These are phyloP conservation scores for Cirrhinus mrigala DNA, from an alignment of 2,797 vertebrate species.

Conservation along the genomic window DNA sequence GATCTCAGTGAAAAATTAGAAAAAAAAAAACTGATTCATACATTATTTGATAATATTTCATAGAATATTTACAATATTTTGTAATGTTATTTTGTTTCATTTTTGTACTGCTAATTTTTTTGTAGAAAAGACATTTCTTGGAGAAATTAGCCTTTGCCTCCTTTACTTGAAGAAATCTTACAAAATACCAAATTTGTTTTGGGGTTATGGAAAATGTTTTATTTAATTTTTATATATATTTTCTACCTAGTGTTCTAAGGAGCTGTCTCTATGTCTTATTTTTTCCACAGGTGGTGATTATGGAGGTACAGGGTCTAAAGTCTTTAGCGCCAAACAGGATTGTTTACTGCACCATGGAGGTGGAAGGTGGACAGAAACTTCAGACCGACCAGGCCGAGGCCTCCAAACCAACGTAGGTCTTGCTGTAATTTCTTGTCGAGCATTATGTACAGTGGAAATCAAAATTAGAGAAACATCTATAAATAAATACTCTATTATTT, in stretches of 20 bases:
- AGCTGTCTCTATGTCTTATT: not conserved
- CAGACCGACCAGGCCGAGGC: conserved; percentile 98
- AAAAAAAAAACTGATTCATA: not conserved
- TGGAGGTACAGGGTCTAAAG: conserved; percentile 96
- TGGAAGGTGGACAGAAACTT: conserved; percentile 96
- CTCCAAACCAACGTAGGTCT: conserved; percentile 94
- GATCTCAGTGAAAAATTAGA: not conserved
- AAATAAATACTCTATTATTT: too few species aligned
- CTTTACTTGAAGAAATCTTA: not conserved
- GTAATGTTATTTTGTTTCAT: not conserved
- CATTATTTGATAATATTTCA: not conserved
- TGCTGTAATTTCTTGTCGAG: not conserved
- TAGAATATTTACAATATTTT: not conserved
- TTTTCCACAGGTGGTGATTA: conserved; percentile 91
- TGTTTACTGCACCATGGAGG: conserved; percentile 99
- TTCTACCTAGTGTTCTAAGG: not conserved
- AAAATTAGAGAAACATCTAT: too few species aligned
- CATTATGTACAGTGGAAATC: not conserved
- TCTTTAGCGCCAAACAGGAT: conserved; percentile 95
- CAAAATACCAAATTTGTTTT: not conserved
- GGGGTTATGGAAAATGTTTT: not conserved
- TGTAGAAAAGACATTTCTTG: not conserved
- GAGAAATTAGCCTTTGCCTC: not conserved
- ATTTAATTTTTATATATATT: not conserved
- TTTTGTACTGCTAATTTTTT: not conserved